phyloP scores from a whole-genome alignment of 2,797 vertebrate species.

The Propithecus perrieri region DNA sequence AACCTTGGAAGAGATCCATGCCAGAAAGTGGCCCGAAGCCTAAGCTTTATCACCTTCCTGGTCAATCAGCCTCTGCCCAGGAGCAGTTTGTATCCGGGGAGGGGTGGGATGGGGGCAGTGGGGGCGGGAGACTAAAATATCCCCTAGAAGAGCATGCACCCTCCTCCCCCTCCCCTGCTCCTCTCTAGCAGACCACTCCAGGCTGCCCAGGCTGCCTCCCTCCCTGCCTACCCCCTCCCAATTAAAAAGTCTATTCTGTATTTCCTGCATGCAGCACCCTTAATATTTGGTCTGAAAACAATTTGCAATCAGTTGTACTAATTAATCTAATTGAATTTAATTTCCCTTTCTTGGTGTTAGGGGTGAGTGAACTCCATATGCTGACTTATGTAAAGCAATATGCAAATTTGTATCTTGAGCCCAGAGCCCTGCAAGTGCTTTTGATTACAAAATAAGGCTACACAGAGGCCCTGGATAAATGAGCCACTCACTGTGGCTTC shows the following conservation, averaged over 20 bases:
- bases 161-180: too few species aligned
- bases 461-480: neutral
- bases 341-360: conserved; percentile 77
- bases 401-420: conserved; percentile 77
- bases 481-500: neutral
- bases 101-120: too few species aligned
- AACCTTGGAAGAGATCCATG: neutral
- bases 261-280: conserved; percentile 59
- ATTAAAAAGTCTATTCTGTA: conserved; percentile 64
- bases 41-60: neutral
- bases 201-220: neutral
- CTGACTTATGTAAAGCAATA: conserved; percentile 78
- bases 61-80: neutral
- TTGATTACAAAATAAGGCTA: conserved; percentile 39
- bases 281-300: conserved; percentile 80
- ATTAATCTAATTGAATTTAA: conserved; percentile 82
- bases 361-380: conserved; percentile 79
- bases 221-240: neutral
- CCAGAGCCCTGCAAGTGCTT: conserved; percentile 62
- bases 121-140: neutral
- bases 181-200: neutral
- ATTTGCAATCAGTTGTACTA: conserved; percentile 81
- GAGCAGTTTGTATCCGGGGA: accelerated
- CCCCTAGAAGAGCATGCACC: neutral
- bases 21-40: neutral